These are phyloP conservation scores for Acanthacorydalis orientalis DNA, from an alignment of 2,888 invertebrate species.

Conservation along the genomic window DNA sequence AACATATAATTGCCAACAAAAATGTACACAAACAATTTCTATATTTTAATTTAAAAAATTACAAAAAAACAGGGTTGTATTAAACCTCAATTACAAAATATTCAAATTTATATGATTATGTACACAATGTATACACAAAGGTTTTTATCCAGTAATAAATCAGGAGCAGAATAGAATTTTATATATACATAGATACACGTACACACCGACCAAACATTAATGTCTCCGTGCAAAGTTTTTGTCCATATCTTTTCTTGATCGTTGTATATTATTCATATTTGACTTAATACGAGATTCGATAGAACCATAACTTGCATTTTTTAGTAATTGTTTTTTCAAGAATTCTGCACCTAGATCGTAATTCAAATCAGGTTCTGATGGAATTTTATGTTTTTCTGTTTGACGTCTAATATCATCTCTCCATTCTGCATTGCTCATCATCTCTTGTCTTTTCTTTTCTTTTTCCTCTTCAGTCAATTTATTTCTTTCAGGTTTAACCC, in stretches of 20 bases:
- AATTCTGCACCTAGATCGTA: constrained; percentile 23
- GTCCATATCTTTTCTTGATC: constrained; percentile 64
- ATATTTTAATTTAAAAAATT: no score
- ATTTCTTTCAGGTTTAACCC: constrained; percentile 12
- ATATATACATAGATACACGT: not conserved
- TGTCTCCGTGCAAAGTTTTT: constrained; percentile 50
- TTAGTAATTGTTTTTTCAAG: constrained; percentile 42
- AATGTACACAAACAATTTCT: no score
- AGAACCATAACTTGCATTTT: constrained; percentile 45
- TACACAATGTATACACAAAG: no score
- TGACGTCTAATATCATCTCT: constrained; percentile 41
- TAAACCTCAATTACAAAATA: no score
- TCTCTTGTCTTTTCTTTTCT: constrained; percentile 53
- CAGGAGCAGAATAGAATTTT: not conserved
- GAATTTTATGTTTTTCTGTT: constrained; percentile 32
- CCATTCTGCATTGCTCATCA: constrained; percentile 66
- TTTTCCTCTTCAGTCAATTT: constrained; percentile 44
- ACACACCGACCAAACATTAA: constrained; percentile 5
- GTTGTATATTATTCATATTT: constrained; percentile 79
- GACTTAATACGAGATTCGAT: constrained; percentile 74
- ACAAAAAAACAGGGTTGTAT: no score
- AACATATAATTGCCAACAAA: no score
- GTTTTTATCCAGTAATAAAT: no score
- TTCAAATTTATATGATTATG: no score
- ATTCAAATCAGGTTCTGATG: constrained; percentile 29